Conservation (phyloP, 2,888 invertebrate species). For the Bruchidius siliquastri region DNA sequence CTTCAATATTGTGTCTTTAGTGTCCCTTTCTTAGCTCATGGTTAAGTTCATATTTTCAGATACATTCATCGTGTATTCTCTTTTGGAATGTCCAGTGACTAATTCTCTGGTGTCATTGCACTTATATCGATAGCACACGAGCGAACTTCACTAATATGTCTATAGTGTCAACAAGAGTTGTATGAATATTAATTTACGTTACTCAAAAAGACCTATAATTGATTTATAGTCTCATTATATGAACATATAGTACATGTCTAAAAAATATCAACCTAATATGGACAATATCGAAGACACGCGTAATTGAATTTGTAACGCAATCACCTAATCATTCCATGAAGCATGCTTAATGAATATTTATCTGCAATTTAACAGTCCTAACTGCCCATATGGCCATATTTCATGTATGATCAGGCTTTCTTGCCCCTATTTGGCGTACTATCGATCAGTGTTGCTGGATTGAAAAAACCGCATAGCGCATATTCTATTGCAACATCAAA, state of each 20-base stretch:
- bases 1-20: too few relatives aligned
- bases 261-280: not conserved
- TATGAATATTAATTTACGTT: too few relatives aligned
- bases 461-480: not conserved
- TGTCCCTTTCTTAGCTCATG: too few relatives aligned
- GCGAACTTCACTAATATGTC: not conserved
- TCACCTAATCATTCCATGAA: not conserved
- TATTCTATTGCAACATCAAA: not conserved
- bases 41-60: too few relatives aligned
- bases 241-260: not conserved
- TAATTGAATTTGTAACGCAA: not conserved
- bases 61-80: too few relatives aligned
- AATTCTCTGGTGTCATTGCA: too few relatives aligned
- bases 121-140: too few relatives aligned
- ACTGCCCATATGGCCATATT: not conserved
- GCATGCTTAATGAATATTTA: not conserved
- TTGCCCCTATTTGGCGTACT: not conserved
- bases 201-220: not conserved
- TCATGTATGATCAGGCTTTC: not conserved
- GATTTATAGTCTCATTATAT: not conserved
- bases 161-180: not conserved
- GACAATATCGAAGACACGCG: not conserved
- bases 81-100: too few relatives aligned
- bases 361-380: not conserved
- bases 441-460: not conserved